These are phyloP conservation scores for Fratercula arctica DNA, from an alignment of 2,797 vertebrate genomes.

Conservation along the genomic window DNA sequence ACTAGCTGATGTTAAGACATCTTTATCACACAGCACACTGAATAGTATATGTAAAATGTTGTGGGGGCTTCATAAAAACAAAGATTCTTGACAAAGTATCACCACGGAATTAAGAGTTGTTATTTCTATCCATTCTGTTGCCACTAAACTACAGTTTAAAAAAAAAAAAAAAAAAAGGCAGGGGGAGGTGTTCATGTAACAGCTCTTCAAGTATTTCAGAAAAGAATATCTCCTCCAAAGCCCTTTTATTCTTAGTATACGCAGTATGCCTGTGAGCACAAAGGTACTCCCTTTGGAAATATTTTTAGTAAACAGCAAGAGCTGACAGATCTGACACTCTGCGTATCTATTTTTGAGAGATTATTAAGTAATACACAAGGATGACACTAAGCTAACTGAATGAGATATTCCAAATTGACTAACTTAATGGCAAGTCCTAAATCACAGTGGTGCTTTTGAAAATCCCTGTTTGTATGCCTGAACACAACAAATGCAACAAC, in stretches of 20 bases:
- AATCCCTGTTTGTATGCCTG: neutral
- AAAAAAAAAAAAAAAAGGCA: neutral
- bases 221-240: neutral
- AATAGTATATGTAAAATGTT: neutral
- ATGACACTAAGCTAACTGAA: neutral
- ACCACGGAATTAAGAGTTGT: neutral
- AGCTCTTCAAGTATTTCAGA: neutral
- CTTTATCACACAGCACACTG: neutral
- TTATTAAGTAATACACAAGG: neutral
- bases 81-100: neutral
- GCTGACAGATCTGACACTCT: neutral
- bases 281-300: neutral
- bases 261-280: neutral
- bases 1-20: neutral
- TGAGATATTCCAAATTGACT: neutral
- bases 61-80: conserved; percentile 4
- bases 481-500: neutral
- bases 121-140: neutral
- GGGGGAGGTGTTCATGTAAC: neutral
- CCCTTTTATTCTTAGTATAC: neutral
- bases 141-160: neutral
- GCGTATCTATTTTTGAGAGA: neutral
- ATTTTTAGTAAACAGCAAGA: neutral
- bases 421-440: neutral
- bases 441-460: neutral